Percentiles rank a stretch among this genome's conserved stretches.
Evolutionary conservation across 2,113 vertebrate genomes (phyloP).

Genomic region (cattle (Bos taurus)): ARS-UCD2.0 NC_037331.1:101778501-101779000

Average conservation of each 20-base stretch:
- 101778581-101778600: background rate
- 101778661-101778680: background rate
- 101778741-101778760: background rate
- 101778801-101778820: background rate
- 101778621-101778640: background rate
- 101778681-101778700: background rate
- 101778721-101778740: background rate
- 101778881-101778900: background rate
- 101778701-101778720: background rate
- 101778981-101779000: background rate
- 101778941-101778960: background rate
- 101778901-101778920: background rate
- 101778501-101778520: background rate
- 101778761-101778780: background rate
- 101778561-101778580: background rate
- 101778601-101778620: background rate
- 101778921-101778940: background rate
- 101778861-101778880: background rate
- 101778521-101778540: background rate
- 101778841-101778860: background rate
- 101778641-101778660: background rate
- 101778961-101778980: background rate
- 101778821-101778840: background rate
- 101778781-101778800: background rate
- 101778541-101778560: background rate